Evolutionary conservation across 92 coral and sea anemone genomes (phyloP), one percentile per base, ranked within the genome.

Genomic region (Umimayanthus chanpuru): DNA sequence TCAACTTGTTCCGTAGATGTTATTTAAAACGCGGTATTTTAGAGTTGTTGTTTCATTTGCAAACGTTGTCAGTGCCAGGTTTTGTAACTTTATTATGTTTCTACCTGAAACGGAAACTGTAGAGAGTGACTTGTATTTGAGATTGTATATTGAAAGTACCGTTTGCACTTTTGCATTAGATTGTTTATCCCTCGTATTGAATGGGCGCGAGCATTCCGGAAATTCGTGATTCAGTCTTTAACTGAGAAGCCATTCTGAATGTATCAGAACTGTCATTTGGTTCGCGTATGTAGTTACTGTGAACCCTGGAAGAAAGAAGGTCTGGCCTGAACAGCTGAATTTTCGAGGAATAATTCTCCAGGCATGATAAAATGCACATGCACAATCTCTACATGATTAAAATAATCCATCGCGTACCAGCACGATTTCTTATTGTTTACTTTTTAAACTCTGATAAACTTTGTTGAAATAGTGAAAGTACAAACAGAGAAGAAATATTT

Each of bases 401-500:
- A 58, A 36, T 73, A 58, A 25, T 38, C 40, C 58, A 78, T 28
- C 39, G 41, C 18, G 38, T 3, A 14, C 39, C 61, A 58, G 70
- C 71, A 30, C 25, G 73, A 20, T 58, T 61, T 80, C 50, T 18
- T 20, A 28, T 79, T 30, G 82, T 49, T 79, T 11, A 30, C 55
- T 2, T 47, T 81, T 58, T 61, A 38, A 36, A 36, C 11, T 32
- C 47, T 21, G 49, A 81, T 81, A 81, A 58, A 21, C 73, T 81
- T 61, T 81, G 85, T 81, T 81, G 85, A 55, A 58, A 56, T 20
- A 81, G 2, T 18, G 23, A 18, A 30, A 25, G 73, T 81, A 14
- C 73, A 61, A 38, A 56, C 73, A 18, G n/a, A 21, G 56, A 76
- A 61, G 72, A 36, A 56, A 65, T 81, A 18, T 81, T 61, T 81